Evolutionary conservation across 2,888 invertebrate species (phyloP), one percentile per base, ranked within the genome.

Genomic region (Hanleya hanleyi): DNA sequence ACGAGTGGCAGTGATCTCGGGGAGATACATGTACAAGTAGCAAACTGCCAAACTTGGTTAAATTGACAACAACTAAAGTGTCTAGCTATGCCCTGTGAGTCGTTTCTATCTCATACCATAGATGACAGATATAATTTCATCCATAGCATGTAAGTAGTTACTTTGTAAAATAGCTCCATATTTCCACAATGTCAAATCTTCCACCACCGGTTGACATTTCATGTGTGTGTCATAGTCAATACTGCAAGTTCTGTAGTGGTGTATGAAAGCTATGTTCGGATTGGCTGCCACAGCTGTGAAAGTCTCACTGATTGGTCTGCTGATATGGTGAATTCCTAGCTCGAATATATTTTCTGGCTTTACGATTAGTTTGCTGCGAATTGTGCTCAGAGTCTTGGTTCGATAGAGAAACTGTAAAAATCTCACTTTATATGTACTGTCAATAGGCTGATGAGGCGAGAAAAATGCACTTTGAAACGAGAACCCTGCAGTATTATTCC

Each of bases 321-420:
- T 84, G 1, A 87, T 77, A 70, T 88, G 88, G 68, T 88, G 88
- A 32, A 88, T 86, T 3, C 88, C 88, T 70, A 87, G 71, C 70
- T 86, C 85, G 65, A 82, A 81, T 3, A 86, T 77, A 41, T 69
- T 74, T 6, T 78, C 72, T 2, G 87, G 84, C 50, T 76, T 71
- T 3, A 87, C 82, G 7, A 88, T 76, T 9, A 86, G 67, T 71
- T 88, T 88, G 0, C 82, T 81, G 41, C 86, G 73, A 0, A 76
- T 70, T 9, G 32, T 37, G 70, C 85, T 87, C 0, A 81, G 47
- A 1, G 70, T 51, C 33, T 73, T 57, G 35, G 81, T 84, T 57
- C 88, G 71, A 15, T 82, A 72, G 18, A 79, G 51, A 22, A 81
- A 77, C 77, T 85, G 84, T 15, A 87, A 76, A 69, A 83, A 82